Conservation (phyloP, 2,888 invertebrate genomes). For the Cheilosia impressa region DNA sequence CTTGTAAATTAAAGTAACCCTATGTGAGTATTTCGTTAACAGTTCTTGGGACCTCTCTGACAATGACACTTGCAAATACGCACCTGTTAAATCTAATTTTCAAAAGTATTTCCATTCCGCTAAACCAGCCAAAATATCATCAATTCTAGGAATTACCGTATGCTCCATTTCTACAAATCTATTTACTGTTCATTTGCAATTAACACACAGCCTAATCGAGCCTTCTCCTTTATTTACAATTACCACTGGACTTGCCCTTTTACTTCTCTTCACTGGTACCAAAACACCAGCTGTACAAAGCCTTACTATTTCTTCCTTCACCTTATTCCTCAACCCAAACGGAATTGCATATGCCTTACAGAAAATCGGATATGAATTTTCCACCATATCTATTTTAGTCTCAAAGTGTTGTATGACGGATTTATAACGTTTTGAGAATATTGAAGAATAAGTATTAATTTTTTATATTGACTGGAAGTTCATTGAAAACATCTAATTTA, state of each 20-base stretch:
- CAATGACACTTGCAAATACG: conserved; percentile 60
- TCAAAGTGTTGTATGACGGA: conserved; percentile 44
- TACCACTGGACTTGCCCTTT: conserved; percentile 61
- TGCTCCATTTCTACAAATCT: conserved; percentile 39
- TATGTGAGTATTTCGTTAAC: conserved; percentile 50
- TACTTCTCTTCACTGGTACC: conserved; percentile 41
- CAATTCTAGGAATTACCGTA: conserved; percentile 44
- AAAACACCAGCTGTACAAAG: conserved; percentile 41
- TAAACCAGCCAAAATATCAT: conserved; percentile 54
- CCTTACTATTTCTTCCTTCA: conserved; percentile 44
- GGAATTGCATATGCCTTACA: conserved; percentile 21
- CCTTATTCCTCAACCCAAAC: conserved; percentile 31
- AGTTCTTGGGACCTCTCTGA: conserved; percentile 69
- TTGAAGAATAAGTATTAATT: not conserved
- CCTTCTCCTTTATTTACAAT: conserved; percentile 58
- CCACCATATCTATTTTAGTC: conserved; percentile 33
- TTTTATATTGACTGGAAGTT: too few species aligned
- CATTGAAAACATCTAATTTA: too few species aligned
- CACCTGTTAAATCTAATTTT: conserved; percentile 52
- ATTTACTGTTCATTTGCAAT: conserved; percentile 54
- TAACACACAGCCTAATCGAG: conserved; percentile 46
- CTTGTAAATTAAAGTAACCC: conserved; percentile 32
- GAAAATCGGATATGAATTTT: conserved; percentile 36
- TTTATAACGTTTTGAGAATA: conserved; percentile 19
- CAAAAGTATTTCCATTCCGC: conserved; percentile 50